Evolutionary conservation across 2,113 vertebrate species (phyloP), one percentile per base, ranked within the genome.

Genomic region (Fregetta grallaria): DNA sequence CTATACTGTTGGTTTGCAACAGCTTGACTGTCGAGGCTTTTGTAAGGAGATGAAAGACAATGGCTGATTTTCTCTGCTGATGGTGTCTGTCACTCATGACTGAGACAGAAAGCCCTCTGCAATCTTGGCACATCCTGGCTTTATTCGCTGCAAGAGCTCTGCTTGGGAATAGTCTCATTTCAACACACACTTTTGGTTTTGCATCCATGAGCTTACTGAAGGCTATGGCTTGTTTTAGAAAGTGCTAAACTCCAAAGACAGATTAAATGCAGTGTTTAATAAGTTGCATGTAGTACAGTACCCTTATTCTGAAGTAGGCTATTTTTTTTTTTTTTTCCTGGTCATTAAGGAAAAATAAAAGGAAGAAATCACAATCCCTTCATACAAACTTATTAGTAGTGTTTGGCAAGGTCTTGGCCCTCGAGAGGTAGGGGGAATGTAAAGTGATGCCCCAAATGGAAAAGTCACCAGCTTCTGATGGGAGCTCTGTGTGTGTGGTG

Each of bases 401-500:
- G 17, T 74, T 62, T 84, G 55, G 47, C 25, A 53, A 70, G 61
- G 8, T 50, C 34, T 90, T 65, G 44, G 8, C 38, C 36, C 30
- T n/a, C 0, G 0, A 65, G 53, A 52, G 12, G 6, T 42, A 52
- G 8, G 4, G 4, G 29, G 8, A 45, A 40, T 23, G 27, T 73
- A 15, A 70, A 55, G n/a, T 58, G 4, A 25, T 55, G 32, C 77
- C 78, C 10, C 5, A 47, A 11, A 44, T n/a, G 34, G 32, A 72
- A 47, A 82, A 67, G 16, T 53, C 19, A 82, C 13, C 58, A 58
- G 14, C 50, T 58, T 80, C 27, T 1, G 1, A 0, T 34, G 58
- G 44, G 10, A 79, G 2, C 15, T 58, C 34, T 34, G 17, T 44
- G 38, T 20, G 11, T 61, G 49, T 65, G 45, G 47, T 63, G 67